These are phyloP conservation scores for Mamestra configurata DNA, from an alignment of 1,140 invertebrate genomes.

Conservation along the genomic window DNA sequence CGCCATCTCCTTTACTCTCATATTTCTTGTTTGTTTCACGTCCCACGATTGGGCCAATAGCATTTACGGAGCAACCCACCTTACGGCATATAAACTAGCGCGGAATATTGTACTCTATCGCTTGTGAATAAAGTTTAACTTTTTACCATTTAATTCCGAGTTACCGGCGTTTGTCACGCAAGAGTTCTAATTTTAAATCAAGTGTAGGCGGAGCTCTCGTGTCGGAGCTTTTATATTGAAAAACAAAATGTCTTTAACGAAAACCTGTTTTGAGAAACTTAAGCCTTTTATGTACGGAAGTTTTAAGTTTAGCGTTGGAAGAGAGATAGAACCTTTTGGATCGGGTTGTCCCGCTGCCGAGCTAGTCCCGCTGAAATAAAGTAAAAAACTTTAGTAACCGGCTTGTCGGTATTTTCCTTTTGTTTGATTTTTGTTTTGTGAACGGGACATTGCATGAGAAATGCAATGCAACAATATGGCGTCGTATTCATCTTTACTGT, in stretches of 20 bases:
- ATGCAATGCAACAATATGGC: slow-evolving; percentile 86
- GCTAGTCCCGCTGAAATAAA: slow-evolving; percentile 79
- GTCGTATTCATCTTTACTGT: slow-evolving; percentile 69
- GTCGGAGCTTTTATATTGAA: slow-evolving; percentile 84
- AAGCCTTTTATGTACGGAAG: slow-evolving; percentile 84
- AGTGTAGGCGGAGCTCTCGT: slow-evolving; percentile 86
- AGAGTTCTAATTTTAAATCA: slow-evolving; percentile 88
- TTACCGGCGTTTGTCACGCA: slow-evolving; percentile 86
- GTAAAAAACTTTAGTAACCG: slow-evolving; percentile 86
- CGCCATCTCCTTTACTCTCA: slow-evolving; percentile 77
- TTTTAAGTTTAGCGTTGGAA: slow-evolving; percentile 77
- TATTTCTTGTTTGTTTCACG: slow-evolving; percentile 85
- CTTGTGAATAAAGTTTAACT: slow-evolving; percentile 85
- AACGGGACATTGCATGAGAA: slow-evolving; percentile 86
- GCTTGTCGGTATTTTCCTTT: slow-evolving; percentile 85
- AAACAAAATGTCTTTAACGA: slow-evolving; percentile 86
- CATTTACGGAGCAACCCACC: slow-evolving; percentile 86
- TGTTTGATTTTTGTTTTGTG: slow-evolving; percentile 85
- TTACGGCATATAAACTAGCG: slow-evolving; percentile 82
- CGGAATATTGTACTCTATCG: slow-evolving; percentile 82
- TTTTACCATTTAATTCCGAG: slow-evolving; percentile 82
- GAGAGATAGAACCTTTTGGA: slow-evolving; percentile 79
- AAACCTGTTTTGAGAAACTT: slow-evolving; percentile 86
- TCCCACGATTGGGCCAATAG: slow-evolving; percentile 84
- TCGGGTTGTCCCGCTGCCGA: slow-evolving; percentile 53